Conservation (phyloP, 2,113 vertebrate genomes). For the Toxotes chatareus region DNA sequence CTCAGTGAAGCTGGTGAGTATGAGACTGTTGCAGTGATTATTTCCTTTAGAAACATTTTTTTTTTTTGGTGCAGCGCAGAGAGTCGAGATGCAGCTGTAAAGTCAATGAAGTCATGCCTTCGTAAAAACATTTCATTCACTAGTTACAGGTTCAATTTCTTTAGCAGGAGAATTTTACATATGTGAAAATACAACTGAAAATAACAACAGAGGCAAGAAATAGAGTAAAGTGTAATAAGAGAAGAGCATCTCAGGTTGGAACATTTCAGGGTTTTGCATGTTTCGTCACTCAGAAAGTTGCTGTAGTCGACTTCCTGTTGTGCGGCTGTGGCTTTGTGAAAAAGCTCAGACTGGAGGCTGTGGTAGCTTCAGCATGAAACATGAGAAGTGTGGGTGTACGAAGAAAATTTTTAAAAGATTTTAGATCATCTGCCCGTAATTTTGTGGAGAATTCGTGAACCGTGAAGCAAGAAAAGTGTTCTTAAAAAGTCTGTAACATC, state of each 20-base stretch:
- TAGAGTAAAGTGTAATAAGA: not conserved
- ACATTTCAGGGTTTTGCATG: not conserved
- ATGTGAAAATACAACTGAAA: not conserved
- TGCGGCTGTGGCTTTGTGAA: conserved; percentile 28
- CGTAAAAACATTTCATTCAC: not conserved
- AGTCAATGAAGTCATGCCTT: too few relatives aligned
- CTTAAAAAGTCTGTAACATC: too few relatives aligned
- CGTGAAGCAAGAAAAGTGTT: too few relatives aligned
- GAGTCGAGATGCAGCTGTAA: not conserved
- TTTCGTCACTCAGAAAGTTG: not conserved
- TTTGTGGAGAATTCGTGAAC: too few relatives aligned
- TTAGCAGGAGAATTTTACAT: not conserved
- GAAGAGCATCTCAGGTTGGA: not conserved
- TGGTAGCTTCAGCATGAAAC: not conserved
- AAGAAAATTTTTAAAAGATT: too few relatives aligned
- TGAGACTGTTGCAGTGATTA: not conserved
- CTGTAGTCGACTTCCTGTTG: conserved; percentile 54
- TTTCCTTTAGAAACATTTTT: not conserved
- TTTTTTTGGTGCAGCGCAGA: not conserved
- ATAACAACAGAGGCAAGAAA: not conserved
- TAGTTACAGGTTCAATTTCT: not conserved
- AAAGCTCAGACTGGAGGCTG: not conserved
- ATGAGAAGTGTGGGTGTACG: not conserved
- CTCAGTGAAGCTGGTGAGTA: conserved; percentile 92
- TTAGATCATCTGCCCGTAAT: too few relatives aligned